These are phyloP conservation scores for Globodera ellingtonae DNA, from an alignment of 1,140 invertebrate genomes.

Conservation along the genomic window DNA sequence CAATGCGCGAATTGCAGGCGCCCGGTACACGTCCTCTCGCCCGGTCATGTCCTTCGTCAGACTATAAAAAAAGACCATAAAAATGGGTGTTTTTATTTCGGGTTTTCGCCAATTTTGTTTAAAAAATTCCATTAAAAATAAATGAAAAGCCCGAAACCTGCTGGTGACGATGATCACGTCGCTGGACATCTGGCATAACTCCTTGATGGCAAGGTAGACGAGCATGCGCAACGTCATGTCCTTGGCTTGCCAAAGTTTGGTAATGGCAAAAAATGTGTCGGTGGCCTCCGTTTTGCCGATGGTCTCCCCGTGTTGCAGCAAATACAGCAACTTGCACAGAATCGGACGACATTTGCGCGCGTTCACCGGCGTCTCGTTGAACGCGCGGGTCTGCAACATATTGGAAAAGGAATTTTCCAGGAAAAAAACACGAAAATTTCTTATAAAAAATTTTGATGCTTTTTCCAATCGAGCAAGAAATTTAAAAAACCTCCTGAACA, in stretches of 20 bases:
- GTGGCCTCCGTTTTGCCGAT: constrained; percentile 91
- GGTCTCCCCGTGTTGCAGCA: constrained; percentile 87
- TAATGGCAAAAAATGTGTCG: constrained; percentile 98
- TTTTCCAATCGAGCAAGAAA: not conserved
- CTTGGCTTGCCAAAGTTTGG: constrained; percentile 95
- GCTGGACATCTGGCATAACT: constrained; percentile 87
- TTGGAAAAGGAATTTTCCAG: constrained; percentile 13
- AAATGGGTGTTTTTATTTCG: not conserved
- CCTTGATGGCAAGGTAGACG: constrained; percentile 96
- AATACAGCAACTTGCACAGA: constrained; percentile 91
- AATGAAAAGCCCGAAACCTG: constrained; percentile 61
- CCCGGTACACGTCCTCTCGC: constrained; percentile 91
- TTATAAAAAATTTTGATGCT: too few relatives aligned
- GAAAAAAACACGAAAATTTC: not conserved
- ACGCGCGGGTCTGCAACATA: constrained; percentile 75
- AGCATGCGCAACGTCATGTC: constrained; percentile 87
- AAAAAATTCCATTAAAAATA: not conserved
- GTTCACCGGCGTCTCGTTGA: constrained; percentile 96
- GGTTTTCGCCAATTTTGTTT: constrained; percentile 4
- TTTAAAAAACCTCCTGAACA: constrained; percentile 79
- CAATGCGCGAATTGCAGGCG: constrained; percentile 90
- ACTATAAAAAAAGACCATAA: constrained; percentile 68
- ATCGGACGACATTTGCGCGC: constrained; percentile 92
- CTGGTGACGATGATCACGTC: constrained; percentile 98
- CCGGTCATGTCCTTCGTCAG: constrained; percentile 99